phyloP scores from a whole-genome alignment of 1,140 invertebrate genomes.

The Drosophila mayri region DNA sequence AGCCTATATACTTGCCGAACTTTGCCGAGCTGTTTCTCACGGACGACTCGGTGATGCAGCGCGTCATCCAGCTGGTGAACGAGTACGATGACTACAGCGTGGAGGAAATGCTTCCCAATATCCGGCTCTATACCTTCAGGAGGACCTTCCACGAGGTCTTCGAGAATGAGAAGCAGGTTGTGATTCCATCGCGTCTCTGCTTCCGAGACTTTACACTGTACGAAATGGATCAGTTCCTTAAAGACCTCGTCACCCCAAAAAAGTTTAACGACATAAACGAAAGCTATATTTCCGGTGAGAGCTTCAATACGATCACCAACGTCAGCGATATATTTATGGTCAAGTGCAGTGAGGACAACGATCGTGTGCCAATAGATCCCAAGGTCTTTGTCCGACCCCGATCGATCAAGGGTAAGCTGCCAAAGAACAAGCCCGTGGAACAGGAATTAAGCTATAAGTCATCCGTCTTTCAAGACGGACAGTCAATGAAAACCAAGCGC shows the following conservation, averaged over 20 bases:
- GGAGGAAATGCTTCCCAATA: conserved; percentile 48
- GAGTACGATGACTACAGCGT: conserved; percentile 57
- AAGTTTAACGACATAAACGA: conserved; percentile 35
- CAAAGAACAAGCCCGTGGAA: conserved; percentile 1
- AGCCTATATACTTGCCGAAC: conserved; percentile 50
- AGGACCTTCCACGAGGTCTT: conserved; percentile 56
- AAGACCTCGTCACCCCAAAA: conserved; percentile 61
- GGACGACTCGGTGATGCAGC: conserved; percentile 62
- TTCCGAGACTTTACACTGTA: conserved; percentile 78
- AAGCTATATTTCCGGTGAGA: conserved; percentile 1
- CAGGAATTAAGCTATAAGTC: neutral
- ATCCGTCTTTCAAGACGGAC: neutral
- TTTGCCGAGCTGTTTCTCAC: conserved; percentile 66
- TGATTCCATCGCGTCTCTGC: conserved; percentile 67
- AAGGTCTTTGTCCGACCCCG: conserved; percentile 63
- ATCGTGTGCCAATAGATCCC: conserved; percentile 17
- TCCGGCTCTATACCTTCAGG: conserved; percentile 60
- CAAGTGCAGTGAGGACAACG: conserved; percentile 12
- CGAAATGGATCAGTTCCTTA: conserved; percentile 64
- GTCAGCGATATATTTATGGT: neutral
- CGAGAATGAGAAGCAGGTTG: conserved; percentile 53
- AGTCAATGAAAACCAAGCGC: neutral
- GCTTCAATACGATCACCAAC: neutral
- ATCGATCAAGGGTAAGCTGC: conserved; percentile 54
- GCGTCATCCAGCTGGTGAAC: conserved; percentile 53